phyloP scores from a whole-genome alignment of 2,113 vertebrate genomes.

The Proterorhinus semilunaris region DNA sequence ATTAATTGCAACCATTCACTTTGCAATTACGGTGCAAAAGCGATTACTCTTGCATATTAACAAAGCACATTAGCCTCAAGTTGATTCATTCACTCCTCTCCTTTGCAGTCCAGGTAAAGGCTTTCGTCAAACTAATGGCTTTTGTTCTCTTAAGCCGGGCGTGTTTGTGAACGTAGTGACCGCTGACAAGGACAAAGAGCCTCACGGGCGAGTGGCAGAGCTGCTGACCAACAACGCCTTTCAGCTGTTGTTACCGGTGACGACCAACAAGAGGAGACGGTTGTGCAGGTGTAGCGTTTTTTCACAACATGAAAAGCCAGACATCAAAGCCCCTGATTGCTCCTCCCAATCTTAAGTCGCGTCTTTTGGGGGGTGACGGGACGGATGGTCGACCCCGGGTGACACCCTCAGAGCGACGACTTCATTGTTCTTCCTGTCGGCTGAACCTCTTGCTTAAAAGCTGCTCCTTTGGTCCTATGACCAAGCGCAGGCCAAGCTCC shows the following conservation, averaged over 20 bases:
- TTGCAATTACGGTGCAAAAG: too few species aligned
- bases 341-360: slow-evolving; percentile 40
- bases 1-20: too few species aligned
- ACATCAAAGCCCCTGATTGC: slow-evolving; percentile 62
- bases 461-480: slow-evolving; percentile 23
- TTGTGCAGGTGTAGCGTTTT: slow-evolving; percentile 60
- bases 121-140: background rate
- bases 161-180: slow-evolving; percentile 14
- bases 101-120: background rate
- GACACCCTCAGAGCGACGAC: slow-evolving; percentile 47
- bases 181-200: background rate
- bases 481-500: slow-evolving; percentile 34
- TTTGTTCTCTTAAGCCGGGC: background rate
- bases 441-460: slow-evolving; percentile 22
- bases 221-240: slow-evolving; percentile 7
- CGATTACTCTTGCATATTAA: too few species aligned
- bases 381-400: slow-evolving; percentile 44
- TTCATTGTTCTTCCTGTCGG: slow-evolving; percentile 47
- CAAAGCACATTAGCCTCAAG: background rate
- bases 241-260: slow-evolving; percentile 28
- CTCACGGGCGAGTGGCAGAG: background rate
- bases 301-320: slow-evolving; percentile 49
- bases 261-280: slow-evolving; percentile 37
- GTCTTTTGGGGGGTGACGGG: slow-evolving; percentile 31
- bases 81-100: background rate